Conservation (phyloP, 2,888 invertebrate species). For the Aspidiotus rigidus region DNA sequence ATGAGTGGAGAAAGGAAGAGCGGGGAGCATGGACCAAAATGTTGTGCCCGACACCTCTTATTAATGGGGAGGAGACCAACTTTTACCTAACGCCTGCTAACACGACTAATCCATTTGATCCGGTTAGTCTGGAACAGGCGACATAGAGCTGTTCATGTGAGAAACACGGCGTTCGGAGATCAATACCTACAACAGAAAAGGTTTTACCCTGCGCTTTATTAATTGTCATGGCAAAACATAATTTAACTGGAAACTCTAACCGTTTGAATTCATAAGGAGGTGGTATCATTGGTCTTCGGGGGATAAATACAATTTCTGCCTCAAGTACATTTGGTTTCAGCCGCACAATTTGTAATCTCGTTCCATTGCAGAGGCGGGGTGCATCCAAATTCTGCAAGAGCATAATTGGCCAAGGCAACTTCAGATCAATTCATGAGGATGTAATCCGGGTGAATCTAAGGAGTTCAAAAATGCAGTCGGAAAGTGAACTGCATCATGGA, state of each 20-base stretch:
- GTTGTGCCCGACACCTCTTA: too few relatives aligned
- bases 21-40: too few relatives aligned
- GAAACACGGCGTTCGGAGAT: slow-evolving; percentile 41
- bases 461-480: slow-evolving; percentile 21
- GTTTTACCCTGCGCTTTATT: slow-evolving; percentile 43
- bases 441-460: slow-evolving; percentile 37
- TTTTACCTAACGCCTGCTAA: neutral
- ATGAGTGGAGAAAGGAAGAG: too few relatives aligned
- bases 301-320: slow-evolving; percentile 38
- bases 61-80: too few relatives aligned
- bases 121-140: slow-evolving; percentile 18
- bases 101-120: neutral
- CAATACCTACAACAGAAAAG: slow-evolving; percentile 40
- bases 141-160: slow-evolving; percentile 42
- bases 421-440: slow-evolving; percentile 37
- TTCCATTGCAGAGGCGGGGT: slow-evolving; percentile 24
- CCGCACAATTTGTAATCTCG: neutral
- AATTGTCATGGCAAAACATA: slow-evolving; percentile 41
- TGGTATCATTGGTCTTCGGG: slow-evolving; percentile 42
- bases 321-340: slow-evolving; percentile 6
- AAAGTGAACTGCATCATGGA: slow-evolving; percentile 10
- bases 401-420: slow-evolving; percentile 37
- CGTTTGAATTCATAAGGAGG: slow-evolving; percentile 39
- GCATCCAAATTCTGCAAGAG: slow-evolving; percentile 36
- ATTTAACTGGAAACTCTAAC: slow-evolving; percentile 40